Base-by-base conservation (phyloP, 2,888 invertebrate species). In the Pterobdella sp. region DNA sequence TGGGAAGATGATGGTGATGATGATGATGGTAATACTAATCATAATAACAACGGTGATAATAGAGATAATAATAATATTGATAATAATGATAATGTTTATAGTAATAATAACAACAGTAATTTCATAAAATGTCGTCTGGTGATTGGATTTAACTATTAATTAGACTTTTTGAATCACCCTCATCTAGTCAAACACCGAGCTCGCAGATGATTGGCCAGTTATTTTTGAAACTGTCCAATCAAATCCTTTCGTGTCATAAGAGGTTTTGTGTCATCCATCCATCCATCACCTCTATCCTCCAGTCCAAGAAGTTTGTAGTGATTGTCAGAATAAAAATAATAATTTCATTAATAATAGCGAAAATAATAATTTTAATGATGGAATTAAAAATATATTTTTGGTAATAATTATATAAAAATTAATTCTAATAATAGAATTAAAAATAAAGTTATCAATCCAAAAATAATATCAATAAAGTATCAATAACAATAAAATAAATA, bases 261-360 rank as follows among this genome's bases (percentile, higher is more conserved):
- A 87, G 87, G 22, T 98, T 97, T 84, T 96, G 96, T 85, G 88
- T 90, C 73, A 89, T 92, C 78, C 97, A 98, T 87, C 97, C 97
- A 0, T 89, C 89, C 84, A 95, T 95, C 77, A 94, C 94, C 67
- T 91, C 91, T 81, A 89, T 96, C 79, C 87, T 98, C 79, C 94
- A 94, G 84, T 91, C 91, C 83, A 91, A 91, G 83, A 93, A 91
- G 94, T 94, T 85, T 74, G 76, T 65, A n/a, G 7, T 71, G 35
- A 29, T n/a, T 10, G 2, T 32, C 26, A 29, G 32, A 4, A 10
- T 31, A n/a, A n/a, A n/a, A n/a, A n/a, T n/a, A n/a, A n/a, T n/a
- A n/a, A n/a, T n/a, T n/a, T n/a, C n/a, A n/a, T n/a, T n/a, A n/a
- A n/a, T n/a, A n/a, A n/a, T n/a, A n/a, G n/a, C n/a, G n/a, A n/a